A percentile compares a stretch with the other conserved stretches of the same genome.
These are phyloP conservation scores for Nemoura dubitans DNA, from an alignment of 2,888 invertebrate species.

Conservation along the genomic window DNA sequence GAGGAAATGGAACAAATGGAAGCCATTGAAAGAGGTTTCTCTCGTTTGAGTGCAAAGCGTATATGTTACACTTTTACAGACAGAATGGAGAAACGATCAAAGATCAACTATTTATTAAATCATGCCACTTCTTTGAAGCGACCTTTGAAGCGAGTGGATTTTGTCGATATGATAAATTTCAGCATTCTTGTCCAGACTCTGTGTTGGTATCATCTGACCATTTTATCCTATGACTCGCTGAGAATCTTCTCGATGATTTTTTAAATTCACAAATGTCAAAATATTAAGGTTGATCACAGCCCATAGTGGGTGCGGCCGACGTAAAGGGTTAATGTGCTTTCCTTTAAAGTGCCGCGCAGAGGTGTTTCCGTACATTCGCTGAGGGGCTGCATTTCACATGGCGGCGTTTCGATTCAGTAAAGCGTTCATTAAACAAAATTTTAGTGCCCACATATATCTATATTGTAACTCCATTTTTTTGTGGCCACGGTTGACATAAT, in stretches of 20 bases:
- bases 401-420: not conserved
- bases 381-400: not conserved
- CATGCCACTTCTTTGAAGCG: not conserved
- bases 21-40: constrained; percentile 24
- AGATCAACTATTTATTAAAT: constrained; percentile 5
- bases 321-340: not conserved
- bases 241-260: not conserved
- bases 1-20: constrained; percentile 32
- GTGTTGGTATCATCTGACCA: not conserved
- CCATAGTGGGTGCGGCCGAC: not conserved
- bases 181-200: not conserved
- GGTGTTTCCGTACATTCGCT: not conserved
- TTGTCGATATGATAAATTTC: no score
- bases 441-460: not conserved
- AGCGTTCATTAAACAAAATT: not conserved
- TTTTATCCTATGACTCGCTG: not conserved
- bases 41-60: constrained; percentile 34
- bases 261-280: constrained; percentile 1
- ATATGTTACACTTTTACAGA: not conserved
- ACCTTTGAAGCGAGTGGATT: not conserved
- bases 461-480: not conserved
- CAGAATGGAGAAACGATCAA: not conserved
- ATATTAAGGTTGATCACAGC: not conserved
- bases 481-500: not conserved
- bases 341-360: not conserved